phyloP scores from a whole-genome alignment of 2,797 vertebrate species.

The Pangasius macronema region DNA sequence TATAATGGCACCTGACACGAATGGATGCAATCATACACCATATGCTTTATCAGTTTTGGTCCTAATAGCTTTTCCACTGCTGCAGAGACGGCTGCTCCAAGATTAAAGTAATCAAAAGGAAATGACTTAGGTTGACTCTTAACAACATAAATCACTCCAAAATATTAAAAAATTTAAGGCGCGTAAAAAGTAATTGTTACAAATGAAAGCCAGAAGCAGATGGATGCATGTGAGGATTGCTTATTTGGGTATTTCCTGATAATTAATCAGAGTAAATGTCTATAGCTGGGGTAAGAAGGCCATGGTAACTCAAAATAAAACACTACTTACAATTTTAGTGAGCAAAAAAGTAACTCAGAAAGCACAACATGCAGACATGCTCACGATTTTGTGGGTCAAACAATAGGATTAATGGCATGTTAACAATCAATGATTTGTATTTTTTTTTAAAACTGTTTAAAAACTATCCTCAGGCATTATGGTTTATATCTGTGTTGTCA shows the following conservation, averaged over 20 bases:
- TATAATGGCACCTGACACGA: conserved; percentile 9
- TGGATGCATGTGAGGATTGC: background rate
- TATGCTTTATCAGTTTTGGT: conserved; percentile 28
- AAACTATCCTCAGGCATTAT: background rate
- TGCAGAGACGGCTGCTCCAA: background rate
- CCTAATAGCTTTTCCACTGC: conserved; percentile 37
- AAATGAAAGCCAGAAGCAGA: background rate
- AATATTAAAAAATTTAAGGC: background rate
- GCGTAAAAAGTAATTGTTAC: background rate
- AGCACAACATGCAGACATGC: background rate
- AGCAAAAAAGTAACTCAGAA: background rate
- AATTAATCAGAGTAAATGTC: background rate
- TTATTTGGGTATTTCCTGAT: background rate
- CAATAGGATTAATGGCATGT: background rate
- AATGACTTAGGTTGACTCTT: background rate
- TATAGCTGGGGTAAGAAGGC: background rate
- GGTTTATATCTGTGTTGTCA: background rate
- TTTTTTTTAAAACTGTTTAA: background rate
- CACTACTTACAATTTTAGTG: background rate
- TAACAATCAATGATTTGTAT: background rate
- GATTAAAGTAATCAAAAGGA: background rate
- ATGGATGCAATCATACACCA: background rate
- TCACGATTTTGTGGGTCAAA: background rate
- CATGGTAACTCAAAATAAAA: background rate
- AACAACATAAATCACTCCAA: background rate